Conservation (phyloP, 1,140 invertebrate species). For the Macrosteles quadrilineatus region DNA sequence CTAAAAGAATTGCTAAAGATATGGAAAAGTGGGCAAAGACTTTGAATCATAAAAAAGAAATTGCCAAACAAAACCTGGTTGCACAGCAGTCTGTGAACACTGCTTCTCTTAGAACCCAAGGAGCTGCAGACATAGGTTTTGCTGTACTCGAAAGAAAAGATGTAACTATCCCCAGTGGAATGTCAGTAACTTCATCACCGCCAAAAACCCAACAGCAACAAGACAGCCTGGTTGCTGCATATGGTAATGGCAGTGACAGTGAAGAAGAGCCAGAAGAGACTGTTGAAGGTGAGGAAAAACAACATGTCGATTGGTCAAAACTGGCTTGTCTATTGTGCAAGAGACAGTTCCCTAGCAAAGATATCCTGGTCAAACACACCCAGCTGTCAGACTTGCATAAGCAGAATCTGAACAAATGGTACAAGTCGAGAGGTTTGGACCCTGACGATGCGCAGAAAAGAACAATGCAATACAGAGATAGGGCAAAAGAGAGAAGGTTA, state of each 20-base stretch:
- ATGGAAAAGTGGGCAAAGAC: conserved; percentile 98
- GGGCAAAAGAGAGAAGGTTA: conserved; percentile 91
- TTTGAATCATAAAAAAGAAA: conserved; percentile 95
- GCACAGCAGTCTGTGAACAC: conserved; percentile 53
- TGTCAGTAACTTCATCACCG: neutral
- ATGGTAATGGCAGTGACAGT: conserved; percentile 64
- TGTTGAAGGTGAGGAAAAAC: conserved; percentile 34
- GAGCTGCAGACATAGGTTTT: conserved; percentile 88
- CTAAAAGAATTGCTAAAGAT: conserved; percentile 96
- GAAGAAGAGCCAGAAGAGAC: conserved; percentile 57
- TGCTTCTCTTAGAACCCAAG: conserved; percentile 50
- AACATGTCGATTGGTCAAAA: conserved; percentile 78
- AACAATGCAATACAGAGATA: conserved; percentile 79
- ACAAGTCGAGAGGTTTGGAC: conserved; percentile 57
- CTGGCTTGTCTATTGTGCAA: conserved; percentile 95
- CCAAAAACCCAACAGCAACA: neutral
- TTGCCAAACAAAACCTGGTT: conserved; percentile 64
- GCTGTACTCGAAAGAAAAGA: conserved; percentile 71
- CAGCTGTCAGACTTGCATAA: conserved; percentile 95
- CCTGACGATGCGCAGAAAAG: conserved; percentile 57
- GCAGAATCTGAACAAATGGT: conserved; percentile 80
- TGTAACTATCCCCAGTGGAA: conserved; percentile 21
- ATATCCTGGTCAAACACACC: conserved; percentile 87
- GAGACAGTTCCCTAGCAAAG: conserved; percentile 87
- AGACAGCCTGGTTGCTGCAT: conserved; percentile 67